A percentile compares a stretch with the other conserved stretches of the same genome.
Conservation (phyloP, 2,113 vertebrate species). For the Notechis scutatus region DNA sequence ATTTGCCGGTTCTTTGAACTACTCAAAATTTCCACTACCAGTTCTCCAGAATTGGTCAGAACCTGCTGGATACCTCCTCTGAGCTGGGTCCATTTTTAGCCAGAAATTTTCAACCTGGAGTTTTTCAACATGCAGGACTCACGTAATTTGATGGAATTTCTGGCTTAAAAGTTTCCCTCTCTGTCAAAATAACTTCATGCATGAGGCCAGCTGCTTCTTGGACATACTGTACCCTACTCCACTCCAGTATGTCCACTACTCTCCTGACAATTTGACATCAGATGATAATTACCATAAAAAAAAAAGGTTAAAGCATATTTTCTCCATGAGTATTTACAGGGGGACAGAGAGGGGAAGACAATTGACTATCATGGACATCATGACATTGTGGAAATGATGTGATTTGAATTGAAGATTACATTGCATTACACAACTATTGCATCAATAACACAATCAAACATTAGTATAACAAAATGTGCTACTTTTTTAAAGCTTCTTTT, state of each 20-base stretch:
- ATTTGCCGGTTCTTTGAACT: too few species aligned
- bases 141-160: neutral
- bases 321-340: neutral
- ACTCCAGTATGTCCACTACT: neutral
- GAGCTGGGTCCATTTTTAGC: neutral
- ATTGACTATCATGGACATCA: neutral
- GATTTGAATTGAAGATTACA: neutral
- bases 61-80: too few species aligned
- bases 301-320: neutral
- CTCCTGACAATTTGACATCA: neutral
- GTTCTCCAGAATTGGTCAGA: too few species aligned
- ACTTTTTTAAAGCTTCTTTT: conserved; percentile 1
- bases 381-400: neutral
- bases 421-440: neutral
- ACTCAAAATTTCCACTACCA: too few species aligned
- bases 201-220: neutral
- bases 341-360: neutral
- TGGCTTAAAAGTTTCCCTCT: neutral
- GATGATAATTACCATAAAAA: neutral
- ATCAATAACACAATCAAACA: conserved; percentile 26
- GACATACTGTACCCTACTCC: neutral
- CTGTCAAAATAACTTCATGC: neutral
- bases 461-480: conserved; percentile 20
- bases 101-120: neutral
- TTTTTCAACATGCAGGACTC: neutral